Conservation (phyloP, 2,797 vertebrate species). For the Microctenopoma lineatum region DNA sequence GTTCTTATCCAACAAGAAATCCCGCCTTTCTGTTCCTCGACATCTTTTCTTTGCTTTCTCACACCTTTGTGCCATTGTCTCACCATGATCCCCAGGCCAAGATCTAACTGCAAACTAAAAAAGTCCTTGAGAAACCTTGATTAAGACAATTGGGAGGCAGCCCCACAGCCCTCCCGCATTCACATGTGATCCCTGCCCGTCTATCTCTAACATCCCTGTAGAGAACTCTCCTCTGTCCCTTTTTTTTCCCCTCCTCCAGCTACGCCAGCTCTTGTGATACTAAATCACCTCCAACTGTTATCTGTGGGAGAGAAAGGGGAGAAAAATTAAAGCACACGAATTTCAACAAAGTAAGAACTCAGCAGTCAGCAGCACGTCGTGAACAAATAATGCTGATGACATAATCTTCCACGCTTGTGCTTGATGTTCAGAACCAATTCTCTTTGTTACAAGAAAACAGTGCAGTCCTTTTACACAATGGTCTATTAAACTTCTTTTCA, state of each 20-base stretch:
- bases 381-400: constrained; percentile 1
- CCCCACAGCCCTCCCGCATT: constrained; percentile 43
- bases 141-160: constrained; percentile 64
- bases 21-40: background rate
- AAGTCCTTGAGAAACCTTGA: constrained; percentile 79
- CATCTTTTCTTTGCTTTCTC: constrained; percentile 5
- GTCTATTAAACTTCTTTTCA: background rate
- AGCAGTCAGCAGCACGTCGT: constrained; percentile 5
- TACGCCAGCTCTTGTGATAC: constrained; percentile 41
- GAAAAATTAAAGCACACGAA: background rate
- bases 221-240: constrained; percentile 45
- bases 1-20: constrained; percentile 26
- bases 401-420: background rate
- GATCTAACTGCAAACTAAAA: constrained; percentile 71
- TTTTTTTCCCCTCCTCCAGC: constrained; percentile 31
- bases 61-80: constrained; percentile 21
- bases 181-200: constrained; percentile 55
- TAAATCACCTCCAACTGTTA: constrained; percentile 63
- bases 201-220: constrained; percentile 67
- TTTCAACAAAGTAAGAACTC: constrained; percentile 8
- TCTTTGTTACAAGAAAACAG: background rate
- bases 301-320: constrained; percentile 33
- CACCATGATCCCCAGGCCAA: constrained; percentile 33
- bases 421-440: background rate
- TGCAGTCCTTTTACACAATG: background rate